Evolutionary conservation across 2,888 invertebrate genomes (phyloP).

Genomic region (Caradrina clavipalpis): DNA sequence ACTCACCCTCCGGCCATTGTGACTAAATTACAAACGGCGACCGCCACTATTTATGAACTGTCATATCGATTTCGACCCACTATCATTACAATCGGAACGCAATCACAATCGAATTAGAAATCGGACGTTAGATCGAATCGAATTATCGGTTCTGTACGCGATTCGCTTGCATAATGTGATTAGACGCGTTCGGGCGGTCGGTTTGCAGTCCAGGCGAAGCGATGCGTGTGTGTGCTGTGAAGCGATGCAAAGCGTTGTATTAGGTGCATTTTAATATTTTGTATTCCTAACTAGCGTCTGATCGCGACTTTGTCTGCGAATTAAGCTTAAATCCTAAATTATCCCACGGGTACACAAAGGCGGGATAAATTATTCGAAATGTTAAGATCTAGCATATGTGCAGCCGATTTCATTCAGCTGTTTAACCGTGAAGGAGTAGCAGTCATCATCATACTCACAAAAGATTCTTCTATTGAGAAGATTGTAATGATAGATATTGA

Average conservation of each 20-base stretch:
- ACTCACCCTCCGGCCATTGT: constrained; percentile 50
- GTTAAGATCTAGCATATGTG: too few relatives aligned
- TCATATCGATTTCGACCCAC: constrained; percentile 63
- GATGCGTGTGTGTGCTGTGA: constrained; percentile 7
- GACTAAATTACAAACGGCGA: constrained; percentile 48
- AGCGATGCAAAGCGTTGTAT: not conserved
- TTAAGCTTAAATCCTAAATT: too few relatives aligned
- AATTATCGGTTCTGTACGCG: constrained; percentile 73
- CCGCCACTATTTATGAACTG: constrained; percentile 56
- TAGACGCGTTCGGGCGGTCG: constrained; percentile 50
- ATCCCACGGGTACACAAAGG: too few relatives aligned
- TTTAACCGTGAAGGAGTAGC: too few relatives aligned
- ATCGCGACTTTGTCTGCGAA: too few relatives aligned
- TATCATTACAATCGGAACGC: constrained; percentile 77
- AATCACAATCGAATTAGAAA: constrained; percentile 83
- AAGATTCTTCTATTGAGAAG: too few relatives aligned
- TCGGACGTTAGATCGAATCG: constrained; percentile 76
- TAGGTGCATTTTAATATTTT: too few relatives aligned
- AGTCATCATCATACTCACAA: too few relatives aligned
- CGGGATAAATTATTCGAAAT: too few relatives aligned
- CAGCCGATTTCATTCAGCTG: too few relatives aligned
- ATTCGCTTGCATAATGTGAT: constrained; percentile 75
- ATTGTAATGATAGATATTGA: too few relatives aligned
- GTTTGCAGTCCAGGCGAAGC: constrained; percentile 10
- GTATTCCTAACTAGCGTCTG: not conserved